Evolutionary conservation across 1,140 invertebrate species (phyloP), one percentile per base, ranked within the genome.

Genomic region (Zaprionus davidi): DNA sequence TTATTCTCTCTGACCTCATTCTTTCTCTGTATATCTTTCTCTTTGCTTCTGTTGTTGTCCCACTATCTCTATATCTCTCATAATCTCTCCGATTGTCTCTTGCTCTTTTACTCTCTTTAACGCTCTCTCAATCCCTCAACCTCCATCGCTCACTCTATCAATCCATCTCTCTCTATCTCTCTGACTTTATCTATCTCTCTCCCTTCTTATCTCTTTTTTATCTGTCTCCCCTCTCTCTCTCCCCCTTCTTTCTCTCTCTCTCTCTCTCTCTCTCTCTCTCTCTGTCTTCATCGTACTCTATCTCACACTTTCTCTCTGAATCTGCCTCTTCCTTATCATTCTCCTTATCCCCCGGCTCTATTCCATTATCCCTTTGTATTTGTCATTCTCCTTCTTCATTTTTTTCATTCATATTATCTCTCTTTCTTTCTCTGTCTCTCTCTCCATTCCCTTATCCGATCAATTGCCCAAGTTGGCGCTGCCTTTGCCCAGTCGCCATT

Each of bases 401-500:
- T 13, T 46, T 6, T 12, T 41, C 36, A 4, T 6, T 36, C 11
- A 0, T 36, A 36, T 5, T 44, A 5, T 44, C 38, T 44, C 5
- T 44, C 38, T 44, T 3, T n/a, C 15, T 44, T 0, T 44, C 38
- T 44, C 38, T 44, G 15, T 44, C 41, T 46, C 41, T 46, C 41
- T 46, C 41, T 13, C 11, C 2, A 46, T 46, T n/a, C 12, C 9
- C 17, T 24, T 13, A 12, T 6, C 46, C 5, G 46, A 51, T 51
- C 20, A 5, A 13, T 24, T 5, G 46, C 46, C n/a, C 1, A 22
- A 51, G 20, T n/a, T 51, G 5, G 3, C 20, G 3, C 20, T 51
- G 46, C 22, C 22, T 20, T 51, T 51, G 46, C 46, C 46, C 22
- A 4, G 57, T 36, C 57, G 46, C 46, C 46, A 51, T 51, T 51